Conservation (phyloP, 1,140 invertebrate species). For the Diorhabda carinulata region DNA sequence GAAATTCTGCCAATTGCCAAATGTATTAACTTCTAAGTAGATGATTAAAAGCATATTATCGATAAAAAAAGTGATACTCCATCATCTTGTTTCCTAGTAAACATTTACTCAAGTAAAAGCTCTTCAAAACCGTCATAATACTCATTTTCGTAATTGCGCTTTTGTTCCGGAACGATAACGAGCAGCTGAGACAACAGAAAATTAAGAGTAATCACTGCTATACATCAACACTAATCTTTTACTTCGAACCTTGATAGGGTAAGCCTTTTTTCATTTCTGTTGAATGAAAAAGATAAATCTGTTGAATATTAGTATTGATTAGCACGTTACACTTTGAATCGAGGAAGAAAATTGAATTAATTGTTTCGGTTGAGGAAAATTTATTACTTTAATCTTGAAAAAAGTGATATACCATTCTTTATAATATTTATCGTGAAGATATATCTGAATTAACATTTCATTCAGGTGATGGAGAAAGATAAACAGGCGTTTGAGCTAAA, state of each 20-base stretch:
- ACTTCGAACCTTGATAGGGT: not conserved
- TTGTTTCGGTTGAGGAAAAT: too few species aligned
- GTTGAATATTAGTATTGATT: not conserved
- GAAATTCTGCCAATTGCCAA: too few species aligned
- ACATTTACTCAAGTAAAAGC: not conserved
- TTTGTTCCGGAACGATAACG: not conserved
- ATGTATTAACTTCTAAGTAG: too few species aligned
- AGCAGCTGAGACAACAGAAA: not conserved
- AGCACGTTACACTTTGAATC: not conserved
- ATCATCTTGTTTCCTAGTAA: not conserved
- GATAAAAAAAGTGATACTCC: too few species aligned
- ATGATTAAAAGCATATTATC: too few species aligned
- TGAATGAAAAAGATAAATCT: not conserved
- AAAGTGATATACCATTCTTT: too few species aligned
- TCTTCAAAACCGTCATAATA: not conserved
- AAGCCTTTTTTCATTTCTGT: not conserved
- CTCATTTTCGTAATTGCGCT: not conserved
- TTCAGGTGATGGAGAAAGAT: too few species aligned
- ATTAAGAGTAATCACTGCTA: slow-evolving; percentile 3
- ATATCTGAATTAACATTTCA: too few species aligned
- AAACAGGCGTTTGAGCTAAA: too few species aligned
- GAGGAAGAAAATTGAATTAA: too few species aligned
- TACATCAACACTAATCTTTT: not conserved
- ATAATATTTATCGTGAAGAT: too few species aligned
- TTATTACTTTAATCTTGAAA: too few species aligned